Base-by-base conservation (phyloP, 1,140 invertebrate genomes). In the Trachymyrmex septentrionalis region DNA sequence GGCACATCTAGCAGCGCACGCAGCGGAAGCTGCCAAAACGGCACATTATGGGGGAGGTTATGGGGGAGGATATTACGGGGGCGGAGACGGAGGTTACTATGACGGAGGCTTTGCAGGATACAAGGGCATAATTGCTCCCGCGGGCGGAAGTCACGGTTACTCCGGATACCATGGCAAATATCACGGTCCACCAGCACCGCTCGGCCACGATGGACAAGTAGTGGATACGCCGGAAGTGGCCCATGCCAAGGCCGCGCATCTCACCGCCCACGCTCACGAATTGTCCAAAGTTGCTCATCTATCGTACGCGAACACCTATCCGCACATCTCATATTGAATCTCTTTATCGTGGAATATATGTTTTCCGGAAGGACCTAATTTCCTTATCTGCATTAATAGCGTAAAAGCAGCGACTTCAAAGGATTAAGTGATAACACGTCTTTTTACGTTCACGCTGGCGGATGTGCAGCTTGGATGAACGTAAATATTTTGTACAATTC, bases 171-270 rank as follows among this genome's bases (percentile, higher is more conserved):
- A 91, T 0, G 85, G 92, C 19, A 63, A 81, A 0, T 95, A 94
- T 63, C 93, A 94, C 55, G 94, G 94, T 19, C 92, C 93, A 3
- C 92, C 92, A 6, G 93, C 93, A 0, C 92, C 86, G n/a, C 66
- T 94, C 63, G 93, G 86, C 0, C 55, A 90, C 34, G 93, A 95
- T 12, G 92, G 92, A 6, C 77, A 88, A 48, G 90, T 93, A 14
- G 78, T 93, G 0, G 93, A 94, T 50, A 94, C 93, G 0, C 91
- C 93, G 69, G 93, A 95, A 91, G 95, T 94, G 21, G 95, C 96
- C 50, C 95, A 95, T 7, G 96, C 96, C 50, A 96, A 96, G 88
- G 95, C 94, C 0, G 95, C 96, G 61, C 96, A 97, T 86, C 95
- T 95, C 89, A 95, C 95, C 3, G 96, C 96, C 19, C 95, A 96